Evolutionary conservation across 2,113 vertebrate species (phyloP), one percentile per base, ranked within the genome.

Genomic region (Toxotes chatareus): DNA sequence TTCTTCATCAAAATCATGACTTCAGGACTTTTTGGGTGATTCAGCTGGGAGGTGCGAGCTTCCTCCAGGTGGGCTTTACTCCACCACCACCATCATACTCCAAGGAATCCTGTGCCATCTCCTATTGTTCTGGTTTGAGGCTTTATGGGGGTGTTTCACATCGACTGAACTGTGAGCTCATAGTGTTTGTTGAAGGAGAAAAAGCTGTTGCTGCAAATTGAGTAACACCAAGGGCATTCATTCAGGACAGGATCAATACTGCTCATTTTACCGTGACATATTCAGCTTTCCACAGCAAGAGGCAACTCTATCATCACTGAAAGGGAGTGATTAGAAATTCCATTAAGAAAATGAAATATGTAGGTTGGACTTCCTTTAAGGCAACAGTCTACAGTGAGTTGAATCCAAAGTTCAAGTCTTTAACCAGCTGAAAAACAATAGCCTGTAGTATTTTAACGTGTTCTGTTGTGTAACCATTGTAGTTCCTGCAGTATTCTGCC

Each of bases 191-290:
- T 27, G 27, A 27, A 27, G 27, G 27, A 27, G 27, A 27, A 27
- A 27, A 27, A 27, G 27, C 27, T 27, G 27, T 27, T 27, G 27
- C 27, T 27, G 27, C 27, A 27, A 27, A 9, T 7, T 47, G 46
- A 63, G 55, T 76, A 70, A n/a, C 31, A 61, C 53, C 44, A 61
- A 76, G 27, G 53, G 56, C 31, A 73, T 7, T n/a, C 10, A 56
- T 66, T 64, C 36, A 66, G 46, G 66, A 51, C 6, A 36, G 27
- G 51, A 75, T 80, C 49, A 61, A 61, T 67, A 60, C 19, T 5
- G 34, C 42, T 36, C 7, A 68, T 23, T 69, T 47, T 32, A 63
- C 32, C 51, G 51, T 12, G 32, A 40, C 63, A 55, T 27, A 21
- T 32, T 27, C 27, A 27, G 27, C 62, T 5, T 44, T 12, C 42